Evolutionary conservation across 2,888 invertebrate genomes (phyloP).

Genomic region (Drosophila tripunctata): DNA sequence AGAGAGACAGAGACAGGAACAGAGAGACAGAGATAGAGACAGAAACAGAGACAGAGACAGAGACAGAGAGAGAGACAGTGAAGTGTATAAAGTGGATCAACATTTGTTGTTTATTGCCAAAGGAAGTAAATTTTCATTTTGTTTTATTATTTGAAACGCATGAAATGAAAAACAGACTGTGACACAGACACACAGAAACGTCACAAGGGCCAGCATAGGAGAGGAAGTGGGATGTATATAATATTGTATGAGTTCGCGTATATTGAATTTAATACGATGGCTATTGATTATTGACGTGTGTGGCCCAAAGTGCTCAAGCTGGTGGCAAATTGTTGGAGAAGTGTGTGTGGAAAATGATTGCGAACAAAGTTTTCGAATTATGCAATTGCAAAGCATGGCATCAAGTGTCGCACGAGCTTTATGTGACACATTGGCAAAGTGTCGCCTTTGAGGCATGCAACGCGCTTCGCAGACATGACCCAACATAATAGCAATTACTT

Average conservation of each 20-base stretch:
- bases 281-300: constrained; percentile 45
- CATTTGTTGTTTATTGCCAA: constrained; percentile 74
- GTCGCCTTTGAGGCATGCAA: constrained; percentile 15
- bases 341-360: constrained; percentile 35
- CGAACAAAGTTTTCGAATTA: constrained; percentile 41
- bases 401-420: constrained; percentile 60
- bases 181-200: constrained; percentile 13
- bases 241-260: constrained; percentile 21
- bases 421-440: constrained; percentile 50
- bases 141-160: constrained; percentile 60
- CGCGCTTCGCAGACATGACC: background rate
- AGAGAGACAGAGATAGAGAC: background rate
- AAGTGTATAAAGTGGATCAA: constrained; percentile 37
- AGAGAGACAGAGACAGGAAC: background rate
- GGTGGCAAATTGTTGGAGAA: constrained; percentile 12
- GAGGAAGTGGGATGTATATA: background rate
- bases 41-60: background rate
- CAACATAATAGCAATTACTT: constrained; percentile 1
- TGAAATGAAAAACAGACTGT: constrained; percentile 30
- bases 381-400: constrained; percentile 16
- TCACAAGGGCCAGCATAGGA: background rate
- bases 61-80: background rate
- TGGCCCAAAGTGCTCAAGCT: constrained; percentile 7
- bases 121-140: constrained; percentile 75
- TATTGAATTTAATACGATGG: constrained; percentile 67